Percentiles rank a stretch among this genome's conserved stretches.
Evolutionary conservation across 1,140 invertebrate species (phyloP).

Genomic region (Bombus ignitus): DNA sequence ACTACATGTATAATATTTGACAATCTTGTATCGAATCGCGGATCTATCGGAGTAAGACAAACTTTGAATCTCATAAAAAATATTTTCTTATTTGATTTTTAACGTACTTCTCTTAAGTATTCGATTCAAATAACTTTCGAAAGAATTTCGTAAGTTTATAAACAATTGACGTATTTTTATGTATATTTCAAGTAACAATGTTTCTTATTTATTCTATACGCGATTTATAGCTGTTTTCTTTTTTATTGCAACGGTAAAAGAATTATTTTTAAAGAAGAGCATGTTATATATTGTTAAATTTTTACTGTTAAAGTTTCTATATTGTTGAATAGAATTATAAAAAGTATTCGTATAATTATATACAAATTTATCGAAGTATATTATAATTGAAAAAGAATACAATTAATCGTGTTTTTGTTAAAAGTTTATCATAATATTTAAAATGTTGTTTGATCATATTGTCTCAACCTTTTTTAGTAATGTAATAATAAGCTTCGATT

Average conservation of each 20-base stretch:
- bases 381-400: background rate
- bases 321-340: constrained; percentile 23
- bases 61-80: background rate
- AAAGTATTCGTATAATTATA: background rate
- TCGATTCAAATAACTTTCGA: background rate
- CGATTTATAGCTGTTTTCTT: background rate
- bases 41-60: background rate
- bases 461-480: background rate
- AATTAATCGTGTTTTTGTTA: background rate
- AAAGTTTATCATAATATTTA: background rate
- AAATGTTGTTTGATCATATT: background rate
- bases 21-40: background rate
- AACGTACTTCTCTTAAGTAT: background rate
- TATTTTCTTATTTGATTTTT: background rate
- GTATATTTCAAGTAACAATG: background rate
- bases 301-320: constrained; percentile 18
- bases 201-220: constrained; percentile 19
- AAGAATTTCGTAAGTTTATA: background rate
- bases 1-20: background rate
- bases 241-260: background rate
- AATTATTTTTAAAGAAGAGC: background rate
- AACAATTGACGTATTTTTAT: background rate
- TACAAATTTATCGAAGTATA: background rate
- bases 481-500: constrained; percentile 6
- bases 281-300: constrained; percentile 11